Conservation (phyloP, 2,113 vertebrate genomes). For the Zosterops lateralis region DNA sequence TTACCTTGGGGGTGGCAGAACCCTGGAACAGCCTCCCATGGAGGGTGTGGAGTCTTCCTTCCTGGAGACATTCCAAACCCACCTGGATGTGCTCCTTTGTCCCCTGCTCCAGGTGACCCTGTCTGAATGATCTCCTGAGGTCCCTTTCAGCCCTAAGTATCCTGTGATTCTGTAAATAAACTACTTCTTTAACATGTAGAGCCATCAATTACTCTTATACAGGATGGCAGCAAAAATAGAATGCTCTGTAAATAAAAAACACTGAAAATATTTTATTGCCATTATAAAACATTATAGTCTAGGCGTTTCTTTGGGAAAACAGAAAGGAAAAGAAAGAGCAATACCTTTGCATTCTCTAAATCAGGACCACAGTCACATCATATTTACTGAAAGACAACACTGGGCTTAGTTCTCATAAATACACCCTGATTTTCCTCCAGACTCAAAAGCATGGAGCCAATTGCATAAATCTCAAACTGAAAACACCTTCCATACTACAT, state of each 20-base stretch:
- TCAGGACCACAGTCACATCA: background rate
- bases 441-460: rapidly evolving
- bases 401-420: background rate
- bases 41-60: background rate
- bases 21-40: background rate
- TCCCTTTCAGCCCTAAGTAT: background rate
- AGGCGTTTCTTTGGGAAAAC: background rate
- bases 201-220: background rate
- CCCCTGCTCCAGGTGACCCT: background rate
- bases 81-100: background rate
- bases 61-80: background rate
- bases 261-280: background rate
- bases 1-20: background rate
- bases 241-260: background rate
- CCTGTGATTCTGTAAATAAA: background rate
- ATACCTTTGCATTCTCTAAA: background rate
- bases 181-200: background rate
- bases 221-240: background rate
- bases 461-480: background rate
- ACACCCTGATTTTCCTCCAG: background rate
- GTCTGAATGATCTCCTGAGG: background rate
- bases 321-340: background rate
- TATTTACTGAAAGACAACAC: background rate
- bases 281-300: background rate
- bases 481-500: background rate